Evolutionary conservation across 1,140 invertebrate species (phyloP), one percentile per base, ranked within the genome.

Genomic region (Ceratitis capitata): DNA sequence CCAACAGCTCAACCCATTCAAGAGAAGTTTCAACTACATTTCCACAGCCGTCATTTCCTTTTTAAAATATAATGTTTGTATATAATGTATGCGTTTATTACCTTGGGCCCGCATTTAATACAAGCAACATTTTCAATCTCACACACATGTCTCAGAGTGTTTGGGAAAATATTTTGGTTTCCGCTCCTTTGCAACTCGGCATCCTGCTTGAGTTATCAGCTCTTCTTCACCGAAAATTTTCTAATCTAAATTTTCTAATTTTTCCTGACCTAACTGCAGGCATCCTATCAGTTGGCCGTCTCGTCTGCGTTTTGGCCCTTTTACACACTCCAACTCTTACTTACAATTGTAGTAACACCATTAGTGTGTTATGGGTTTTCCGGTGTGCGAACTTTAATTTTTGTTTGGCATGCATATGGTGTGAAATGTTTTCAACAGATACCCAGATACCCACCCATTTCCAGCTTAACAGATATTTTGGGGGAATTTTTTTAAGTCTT

Each of bases 171-270:
- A 45, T 42, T 45, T 32, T 39, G n/a, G 14, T n/a, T 42, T 5
- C 4, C n/a, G 42, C 45, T 9, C 69, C 10, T n/a, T 45, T 78
- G 14, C 1, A 23, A 78, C 39, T 14, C n/a, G n/a, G n/a, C n/a
- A n/a, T n/a, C n/a, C n/a, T n/a, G n/a, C n/a, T n/a, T n/a, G n/a
- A n/a, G n/a, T n/a, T n/a, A n/a, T n/a, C n/a, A n/a, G 23, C 69
- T 78, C 42, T 45, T 78, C n/a, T 45, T 45, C 2, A 39, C 39
- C 9, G n/a, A n/a, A 45, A n/a, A 78, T 45, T 78, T 78, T 78
- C 16, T 19, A 7, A 78, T 78, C 39, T 78, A 78, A 42, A 78
- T 42, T n/a, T 78, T 78, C 35, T 78, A 78, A 78, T 78, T 78
- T 78, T 45, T 78, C 39, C 19, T 47, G 39, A 78, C 39, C 39